Base-by-base conservation (phyloP, 2,113 vertebrate genomes). In the Bufo gargarizans region DNA sequence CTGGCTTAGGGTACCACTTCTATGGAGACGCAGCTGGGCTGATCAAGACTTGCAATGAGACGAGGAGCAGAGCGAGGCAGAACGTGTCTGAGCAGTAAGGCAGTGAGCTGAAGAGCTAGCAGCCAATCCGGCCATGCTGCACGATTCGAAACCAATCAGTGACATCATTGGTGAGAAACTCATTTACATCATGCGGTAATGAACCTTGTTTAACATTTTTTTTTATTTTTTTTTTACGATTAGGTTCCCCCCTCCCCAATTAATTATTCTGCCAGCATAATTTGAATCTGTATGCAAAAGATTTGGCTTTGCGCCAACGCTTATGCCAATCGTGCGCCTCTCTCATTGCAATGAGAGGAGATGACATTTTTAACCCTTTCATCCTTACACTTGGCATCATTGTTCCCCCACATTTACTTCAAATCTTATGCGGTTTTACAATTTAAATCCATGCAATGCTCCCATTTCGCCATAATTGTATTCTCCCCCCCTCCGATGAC, bases 21-120 rank as follows among this genome's bases (percentile, higher is more conserved):
- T 96, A 97, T 97, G 96, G 97, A 97, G 96, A 97, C 95, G 94
- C 95, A 96, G 96, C 96, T 96, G 96, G 95, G 95, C 95, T 96
- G 94, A 97, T 96, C 95, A 96, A 97, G 96, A 97, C 97, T 97
- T 96, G 95, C 95, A 95, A 96, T 94, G 95, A 95, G 93, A 77
- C 80, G 79, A 77, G 74, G 4, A 89, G 87, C 94, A 92, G 33
- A 95, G 93, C 94, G 93, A 94, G 93, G 93, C 91, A 93, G 92
- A 92, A 93, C 93, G 93, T 94, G 93, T 96, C 94, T 94, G 95
- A 94, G 95, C 94, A 95, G 16, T 76, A 76, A 76, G 94, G 94
- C 97, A 95, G 95, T 96, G 96, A 97, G 95, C 94, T 95, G 95
- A 95, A 95, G 93, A 94, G 94, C 94, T 92, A 91, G 94, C 94